Evolutionary conservation across 2,888 invertebrate species (phyloP).

Genomic region (Nomada ferruginata): DNA sequence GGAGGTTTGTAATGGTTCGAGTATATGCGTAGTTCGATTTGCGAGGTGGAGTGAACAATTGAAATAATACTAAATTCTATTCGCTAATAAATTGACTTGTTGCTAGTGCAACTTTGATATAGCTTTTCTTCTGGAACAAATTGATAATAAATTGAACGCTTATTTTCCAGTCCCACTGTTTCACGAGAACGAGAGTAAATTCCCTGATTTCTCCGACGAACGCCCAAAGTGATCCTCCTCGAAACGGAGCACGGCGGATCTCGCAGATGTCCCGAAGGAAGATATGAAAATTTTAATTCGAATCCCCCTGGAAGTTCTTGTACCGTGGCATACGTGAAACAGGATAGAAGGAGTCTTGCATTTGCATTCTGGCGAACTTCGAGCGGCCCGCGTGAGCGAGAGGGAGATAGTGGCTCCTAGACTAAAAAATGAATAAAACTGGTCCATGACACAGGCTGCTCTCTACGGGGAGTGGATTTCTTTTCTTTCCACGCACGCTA

Average conservation of each 20-base stretch:
- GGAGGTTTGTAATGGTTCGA: too few relatives aligned
- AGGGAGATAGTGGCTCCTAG: constrained; percentile 4
- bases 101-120: too few relatives aligned
- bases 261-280: constrained; percentile 46
- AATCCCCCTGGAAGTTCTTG: constrained; percentile 40
- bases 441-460: constrained; percentile 43
- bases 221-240: constrained; percentile 10
- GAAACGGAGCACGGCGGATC: constrained; percentile 1
- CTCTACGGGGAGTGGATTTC: constrained; percentile 36
- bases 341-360: constrained; percentile 35
- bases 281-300: constrained; percentile 59
- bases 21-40: too few relatives aligned
- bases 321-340: constrained; percentile 41
- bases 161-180: neutral
- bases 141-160: too few relatives aligned
- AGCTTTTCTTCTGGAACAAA: too few relatives aligned
- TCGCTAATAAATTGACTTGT: too few relatives aligned
- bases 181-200: constrained; percentile 21
- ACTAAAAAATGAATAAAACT: constrained; percentile 57
- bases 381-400: neutral
- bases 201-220: constrained; percentile 11
- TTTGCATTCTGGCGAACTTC: constrained; percentile 46
- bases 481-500: constrained; percentile 28
- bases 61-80: too few relatives aligned
- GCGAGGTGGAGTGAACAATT: too few relatives aligned